Percentiles rank a stretch among this genome's conserved stretches.
phyloP scores from a whole-genome alignment of 2,113 vertebrate species.

The Mirza zaza region DNA sequence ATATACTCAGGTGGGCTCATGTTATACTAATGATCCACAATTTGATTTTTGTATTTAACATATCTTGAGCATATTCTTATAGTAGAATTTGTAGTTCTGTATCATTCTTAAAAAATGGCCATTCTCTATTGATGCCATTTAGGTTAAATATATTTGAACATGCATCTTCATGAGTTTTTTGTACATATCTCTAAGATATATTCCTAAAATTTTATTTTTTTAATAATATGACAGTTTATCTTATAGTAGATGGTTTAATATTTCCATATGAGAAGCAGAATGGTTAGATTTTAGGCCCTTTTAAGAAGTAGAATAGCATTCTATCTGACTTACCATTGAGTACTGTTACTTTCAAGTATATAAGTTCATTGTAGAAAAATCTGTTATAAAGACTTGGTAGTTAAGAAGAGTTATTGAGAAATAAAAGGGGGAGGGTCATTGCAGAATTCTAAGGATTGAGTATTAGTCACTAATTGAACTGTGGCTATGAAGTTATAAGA shows the following conservation, averaged over 20 bases:
- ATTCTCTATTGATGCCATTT: conserved; percentile 19
- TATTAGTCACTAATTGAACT: background rate
- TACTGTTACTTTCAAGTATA: background rate
- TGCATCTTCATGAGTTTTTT: background rate
- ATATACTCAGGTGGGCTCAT: background rate
- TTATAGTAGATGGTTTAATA: background rate
- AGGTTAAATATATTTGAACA: conserved; percentile 44
- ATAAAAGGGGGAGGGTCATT: background rate
- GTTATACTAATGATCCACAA: background rate
- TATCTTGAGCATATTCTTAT: background rate
- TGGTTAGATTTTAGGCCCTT: background rate
- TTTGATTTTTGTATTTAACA: conserved; percentile 39
- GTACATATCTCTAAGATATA: background rate
- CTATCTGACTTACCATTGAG: conserved; percentile 17
- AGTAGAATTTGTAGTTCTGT: background rate
- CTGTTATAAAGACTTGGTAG: background rate
- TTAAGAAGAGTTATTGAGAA: conserved; percentile 12
- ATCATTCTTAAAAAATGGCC: background rate
- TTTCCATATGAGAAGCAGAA: background rate
- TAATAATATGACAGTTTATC: background rate
- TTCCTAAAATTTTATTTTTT: conserved; percentile 38
- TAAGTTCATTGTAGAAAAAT: background rate
- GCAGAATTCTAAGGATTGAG: background rate
- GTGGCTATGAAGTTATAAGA: background rate
- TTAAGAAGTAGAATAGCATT: background rate